Evolutionary conservation across 2,888 invertebrate species (phyloP).

Genomic region (Mimumesa dahlbomi): DNA sequence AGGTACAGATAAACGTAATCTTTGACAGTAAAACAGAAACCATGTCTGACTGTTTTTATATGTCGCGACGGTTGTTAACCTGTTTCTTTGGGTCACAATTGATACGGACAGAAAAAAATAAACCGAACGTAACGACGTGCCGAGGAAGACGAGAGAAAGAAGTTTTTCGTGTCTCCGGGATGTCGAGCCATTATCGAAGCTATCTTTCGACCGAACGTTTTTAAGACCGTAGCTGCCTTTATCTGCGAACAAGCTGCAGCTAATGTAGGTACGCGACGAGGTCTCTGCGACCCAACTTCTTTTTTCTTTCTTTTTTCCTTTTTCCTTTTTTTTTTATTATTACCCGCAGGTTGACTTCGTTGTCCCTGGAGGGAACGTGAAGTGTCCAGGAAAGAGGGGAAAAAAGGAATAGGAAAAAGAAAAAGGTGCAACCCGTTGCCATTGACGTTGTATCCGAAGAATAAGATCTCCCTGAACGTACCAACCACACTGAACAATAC

Average conservation of each 20-base stretch:
- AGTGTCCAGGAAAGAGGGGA: conserved; percentile 21
- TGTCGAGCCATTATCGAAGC: conserved; percentile 72
- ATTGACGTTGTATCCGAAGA: conserved; percentile 6
- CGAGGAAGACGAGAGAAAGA: conserved; percentile 59
- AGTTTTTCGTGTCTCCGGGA: conserved; percentile 64
- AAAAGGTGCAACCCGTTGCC: conserved; percentile 35
- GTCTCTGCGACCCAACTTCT: conserved; percentile 42
- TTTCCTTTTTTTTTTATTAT: conserved; percentile 51
- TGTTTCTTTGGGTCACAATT: conserved; percentile 47
- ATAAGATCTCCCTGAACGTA: too few species aligned
- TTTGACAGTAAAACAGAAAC: too few species aligned
- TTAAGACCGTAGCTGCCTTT: conserved; percentile 70
- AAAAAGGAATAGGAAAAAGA: not conserved
- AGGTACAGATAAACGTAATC: too few species aligned
- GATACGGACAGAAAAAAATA: conserved; percentile 36
- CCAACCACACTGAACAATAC: too few species aligned
- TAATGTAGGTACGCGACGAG: conserved; percentile 73
- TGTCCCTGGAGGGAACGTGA: conserved; percentile 28
- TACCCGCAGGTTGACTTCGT: conserved; percentile 33
- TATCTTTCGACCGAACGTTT: conserved; percentile 72
- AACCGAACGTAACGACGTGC: conserved; percentile 43
- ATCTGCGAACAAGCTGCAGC: conserved; percentile 73
- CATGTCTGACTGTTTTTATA: conserved; percentile 47
- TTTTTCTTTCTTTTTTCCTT: conserved; percentile 5
- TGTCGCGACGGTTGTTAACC: conserved; percentile 38